Percentiles rank a stretch among this genome's conserved stretches.
phyloP scores from a whole-genome alignment of 2,888 invertebrate genomes.

The Frankliniella intonsa region DNA sequence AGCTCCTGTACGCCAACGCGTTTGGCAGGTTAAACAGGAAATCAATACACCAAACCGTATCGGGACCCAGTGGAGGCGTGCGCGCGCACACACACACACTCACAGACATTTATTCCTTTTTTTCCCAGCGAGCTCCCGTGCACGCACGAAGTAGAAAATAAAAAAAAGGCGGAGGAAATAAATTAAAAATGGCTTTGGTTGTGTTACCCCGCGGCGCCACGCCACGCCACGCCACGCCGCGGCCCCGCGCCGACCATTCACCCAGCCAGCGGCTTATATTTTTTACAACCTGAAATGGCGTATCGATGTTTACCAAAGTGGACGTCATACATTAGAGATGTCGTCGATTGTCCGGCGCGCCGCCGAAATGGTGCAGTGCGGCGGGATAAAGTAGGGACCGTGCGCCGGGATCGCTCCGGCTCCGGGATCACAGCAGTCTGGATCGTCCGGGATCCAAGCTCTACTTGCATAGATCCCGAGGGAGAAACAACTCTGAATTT shows the following conservation, averaged over 20 bases:
- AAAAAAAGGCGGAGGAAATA: constrained; percentile 9
- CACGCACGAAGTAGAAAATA: background rate
- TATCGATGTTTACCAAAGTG: constrained; percentile 17
- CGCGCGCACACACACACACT: background rate
- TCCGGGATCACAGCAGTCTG: no score
- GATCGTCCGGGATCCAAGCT: no score
- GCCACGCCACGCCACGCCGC: background rate
- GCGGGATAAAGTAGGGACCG: background rate
- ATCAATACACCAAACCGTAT: constrained; percentile 17
- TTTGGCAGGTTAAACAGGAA: constrained; percentile 25
- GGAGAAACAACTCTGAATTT: no score
- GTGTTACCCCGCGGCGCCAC: background rate
- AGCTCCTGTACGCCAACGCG: constrained; percentile 1
- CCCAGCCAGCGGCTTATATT: background rate
- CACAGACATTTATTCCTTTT: background rate
- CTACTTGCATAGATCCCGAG: no score
- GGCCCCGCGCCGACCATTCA: background rate
- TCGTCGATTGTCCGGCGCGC: background rate
- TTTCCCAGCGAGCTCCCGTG: background rate
- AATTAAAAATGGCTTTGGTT: constrained; percentile 22
- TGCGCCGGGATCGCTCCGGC: background rate
- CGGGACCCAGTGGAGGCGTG: background rate
- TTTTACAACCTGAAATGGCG: constrained; percentile 11
- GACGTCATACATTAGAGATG: constrained; percentile 22
- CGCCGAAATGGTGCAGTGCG: background rate